A percentile compares a stretch with the other conserved stretches of the same genome.
phyloP scores from a whole-genome alignment of 2,888 invertebrate species.

The Rhopalosiphum nymphaeae region DNA sequence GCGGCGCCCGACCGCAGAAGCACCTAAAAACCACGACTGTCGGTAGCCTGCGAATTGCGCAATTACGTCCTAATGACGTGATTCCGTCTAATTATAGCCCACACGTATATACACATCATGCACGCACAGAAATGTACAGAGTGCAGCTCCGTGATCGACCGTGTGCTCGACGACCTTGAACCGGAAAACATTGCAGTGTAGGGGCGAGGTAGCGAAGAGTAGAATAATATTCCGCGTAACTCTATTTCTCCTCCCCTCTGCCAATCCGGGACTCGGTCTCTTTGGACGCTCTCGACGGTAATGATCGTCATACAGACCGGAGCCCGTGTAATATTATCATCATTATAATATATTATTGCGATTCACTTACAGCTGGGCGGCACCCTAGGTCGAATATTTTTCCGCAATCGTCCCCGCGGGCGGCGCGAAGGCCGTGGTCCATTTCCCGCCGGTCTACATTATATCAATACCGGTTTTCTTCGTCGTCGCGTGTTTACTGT shows the following conservation, averaged over 20 bases:
- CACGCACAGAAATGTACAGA: not conserved
- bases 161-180: not conserved
- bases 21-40: not conserved
- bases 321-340: not conserved
- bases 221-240: not conserved
- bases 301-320: not conserved
- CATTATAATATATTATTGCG: not conserved
- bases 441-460: not conserved
- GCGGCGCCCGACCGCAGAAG: slow-evolving; percentile 35
- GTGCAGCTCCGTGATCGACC: slow-evolving; percentile 27
- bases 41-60: slow-evolving; percentile 42
- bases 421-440: not conserved
- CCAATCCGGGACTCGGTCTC: not conserved
- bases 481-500: not conserved
- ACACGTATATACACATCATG: not conserved
- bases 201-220: not conserved
- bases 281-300: not conserved
- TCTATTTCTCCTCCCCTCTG: not conserved
- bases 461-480: not conserved
- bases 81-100: slow-evolving; percentile 48
- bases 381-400: not conserved
- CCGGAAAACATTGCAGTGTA: not conserved
- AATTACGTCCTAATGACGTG: slow-evolving; percentile 53
- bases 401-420: not conserved
- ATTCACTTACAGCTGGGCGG: not conserved